Evolutionary conservation across 2,113 vertebrate species (phyloP).

Genomic region (Amphiprion percula): DNA sequence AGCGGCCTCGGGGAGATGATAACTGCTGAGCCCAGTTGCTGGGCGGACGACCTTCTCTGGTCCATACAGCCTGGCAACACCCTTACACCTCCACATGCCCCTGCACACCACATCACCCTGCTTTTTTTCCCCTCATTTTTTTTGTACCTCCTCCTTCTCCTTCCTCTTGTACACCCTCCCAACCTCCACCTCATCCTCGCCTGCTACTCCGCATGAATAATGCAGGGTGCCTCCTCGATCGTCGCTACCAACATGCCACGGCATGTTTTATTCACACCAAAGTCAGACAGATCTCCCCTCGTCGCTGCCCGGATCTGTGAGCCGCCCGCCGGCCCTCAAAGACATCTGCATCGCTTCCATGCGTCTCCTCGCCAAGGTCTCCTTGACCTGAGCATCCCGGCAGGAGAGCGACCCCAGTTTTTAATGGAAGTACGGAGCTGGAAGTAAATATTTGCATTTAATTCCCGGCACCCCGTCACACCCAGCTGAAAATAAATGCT

Average conservation of each 20-base stretch:
- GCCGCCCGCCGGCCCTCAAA: constrained; percentile 29
- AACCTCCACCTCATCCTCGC: constrained; percentile 35
- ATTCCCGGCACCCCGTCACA: constrained; percentile 46
- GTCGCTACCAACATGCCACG: constrained; percentile 72
- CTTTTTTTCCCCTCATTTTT: background rate
- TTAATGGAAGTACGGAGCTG: constrained; percentile 16
- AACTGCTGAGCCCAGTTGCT: constrained; percentile 35
- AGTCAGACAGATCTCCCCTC: constrained; percentile 64
- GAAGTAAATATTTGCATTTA: constrained; percentile 75
- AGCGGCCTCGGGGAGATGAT: constrained; percentile 30
- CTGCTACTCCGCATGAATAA: constrained; percentile 78
- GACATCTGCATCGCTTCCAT: constrained; percentile 29
- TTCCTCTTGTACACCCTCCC: constrained; percentile 27
- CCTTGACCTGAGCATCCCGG: constrained; percentile 67
- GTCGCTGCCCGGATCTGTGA: constrained; percentile 16
- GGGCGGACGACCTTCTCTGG: constrained; percentile 45
- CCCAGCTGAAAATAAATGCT: constrained; percentile 46
- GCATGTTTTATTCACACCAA: constrained; percentile 84
- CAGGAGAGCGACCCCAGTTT: constrained; percentile 15
- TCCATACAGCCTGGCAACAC: constrained; percentile 64
- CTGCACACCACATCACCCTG: constrained; percentile 8
- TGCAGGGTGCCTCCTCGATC: constrained; percentile 74
- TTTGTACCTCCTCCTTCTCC: background rate
- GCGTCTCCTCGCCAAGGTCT: constrained; percentile 41
- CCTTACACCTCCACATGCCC: constrained; percentile 57